Base-by-base conservation (phyloP, 2,113 vertebrate species). In the Callipepla californica region DNA sequence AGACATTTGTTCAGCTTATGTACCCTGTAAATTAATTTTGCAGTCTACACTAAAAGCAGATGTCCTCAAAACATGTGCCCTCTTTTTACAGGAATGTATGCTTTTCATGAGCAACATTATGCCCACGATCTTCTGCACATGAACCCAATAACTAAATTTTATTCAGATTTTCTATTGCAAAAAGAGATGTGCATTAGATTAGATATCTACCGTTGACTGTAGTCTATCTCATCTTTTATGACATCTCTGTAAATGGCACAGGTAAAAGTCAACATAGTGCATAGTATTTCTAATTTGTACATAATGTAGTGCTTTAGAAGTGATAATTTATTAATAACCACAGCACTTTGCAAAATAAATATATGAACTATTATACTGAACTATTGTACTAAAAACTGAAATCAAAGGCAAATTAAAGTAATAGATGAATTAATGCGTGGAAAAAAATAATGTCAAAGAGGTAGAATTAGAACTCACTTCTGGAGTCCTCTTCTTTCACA, bases 241-340 rank as follows among this genome's bases (percentile, higher is more conserved):
- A 44, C 36, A 68, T 66, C n/a, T 87, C 45, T 84, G 68, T 42
- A 92, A 95, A 85, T 88, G 38, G 15, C 69, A 84, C 16, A 93
- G 59, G 15, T 30, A 76, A 15, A 17, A 53, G 28, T 79, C 62
- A 85, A 20, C 0, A 2, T 38, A 81, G 4, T 3, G 20, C 36
- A 18, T 16, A 55, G 5, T 79, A 82, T 38, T 85, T 73, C 42
- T 63, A 38, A 63, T 23, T 11, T 58, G 10, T 62, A 91, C 89
- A 93, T 74, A 59, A 25, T 62, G 38, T 8, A 19, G 3, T 67
- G 2, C 13, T 82, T 14, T 69, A 85, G 85, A 77, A 42, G 34
- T 55, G 36, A 45, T 66, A 63, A 80, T 10, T 89, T 84, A 63
- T 58, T 77, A 82, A 91, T 51, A 36, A 80, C 20, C n/a, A 63